A percentile compares a stretch with the other conserved stretches of the same genome.
Evolutionary conservation across 1,140 invertebrate species (phyloP).

Genomic region (Drosophila ercepeae): DNA sequence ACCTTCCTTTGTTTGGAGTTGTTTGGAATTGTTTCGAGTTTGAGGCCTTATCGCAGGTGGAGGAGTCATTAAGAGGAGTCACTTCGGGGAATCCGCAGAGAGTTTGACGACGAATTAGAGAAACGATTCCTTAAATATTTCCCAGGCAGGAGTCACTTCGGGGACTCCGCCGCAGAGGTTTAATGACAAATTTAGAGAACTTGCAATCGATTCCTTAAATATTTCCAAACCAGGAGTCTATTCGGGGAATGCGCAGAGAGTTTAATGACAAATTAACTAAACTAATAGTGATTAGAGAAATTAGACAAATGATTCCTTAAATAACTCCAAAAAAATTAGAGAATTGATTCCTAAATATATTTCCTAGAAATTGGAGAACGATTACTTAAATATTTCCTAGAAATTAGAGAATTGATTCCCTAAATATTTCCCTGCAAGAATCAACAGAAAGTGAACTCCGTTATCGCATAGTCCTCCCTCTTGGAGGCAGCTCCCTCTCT

Average conservation of each 20-base stretch:
- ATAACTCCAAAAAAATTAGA: background rate
- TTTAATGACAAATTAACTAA: no score
- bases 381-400: background rate
- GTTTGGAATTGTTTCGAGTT: no score
- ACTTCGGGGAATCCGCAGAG: background rate
- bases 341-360: background rate
- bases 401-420: background rate
- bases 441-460: no score
- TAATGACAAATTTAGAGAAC: background rate
- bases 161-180: background rate
- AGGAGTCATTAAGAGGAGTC: no score
- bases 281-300: background rate
- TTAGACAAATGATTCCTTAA: background rate
- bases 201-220: no score
- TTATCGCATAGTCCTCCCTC: background rate
- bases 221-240: no score
- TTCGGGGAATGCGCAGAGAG: no score
- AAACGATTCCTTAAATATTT: no score
- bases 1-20: constrained; percentile 4
- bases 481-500: background rate
- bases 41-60: background rate
- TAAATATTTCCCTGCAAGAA: background rate
- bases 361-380: background rate
- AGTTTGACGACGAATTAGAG: no score
- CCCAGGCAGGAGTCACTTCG: background rate